Conservation (phyloP, 2,113 vertebrate species). For the Coregonus clupeaformis region DNA sequence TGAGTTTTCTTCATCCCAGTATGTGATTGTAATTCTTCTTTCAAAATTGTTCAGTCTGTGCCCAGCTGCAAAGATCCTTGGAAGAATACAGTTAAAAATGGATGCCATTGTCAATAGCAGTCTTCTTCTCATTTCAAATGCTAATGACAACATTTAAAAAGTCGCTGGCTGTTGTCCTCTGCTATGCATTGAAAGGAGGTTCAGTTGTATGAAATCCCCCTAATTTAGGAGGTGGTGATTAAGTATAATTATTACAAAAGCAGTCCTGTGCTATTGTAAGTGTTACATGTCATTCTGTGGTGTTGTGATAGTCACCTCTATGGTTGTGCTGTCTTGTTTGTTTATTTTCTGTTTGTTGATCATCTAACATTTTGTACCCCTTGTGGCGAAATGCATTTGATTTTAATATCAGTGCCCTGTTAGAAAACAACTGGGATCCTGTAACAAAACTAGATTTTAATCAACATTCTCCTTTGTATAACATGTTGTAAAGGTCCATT, state of each 20-base stretch:
- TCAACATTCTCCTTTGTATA: not conserved
- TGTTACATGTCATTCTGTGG: slow-evolving; percentile 4
- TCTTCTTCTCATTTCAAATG: slow-evolving; percentile 55
- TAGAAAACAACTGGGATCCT: not conserved
- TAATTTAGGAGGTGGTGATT: slow-evolving; percentile 63
- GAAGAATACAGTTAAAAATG: slow-evolving; percentile 69
- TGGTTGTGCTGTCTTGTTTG: not conserved
- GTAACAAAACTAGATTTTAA: not conserved
- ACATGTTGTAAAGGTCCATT: not conserved
- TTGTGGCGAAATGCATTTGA: not conserved
- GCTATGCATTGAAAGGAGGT: slow-evolving; percentile 61
- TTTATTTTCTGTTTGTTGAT: slow-evolving; percentile 6
- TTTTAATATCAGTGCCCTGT: not conserved
- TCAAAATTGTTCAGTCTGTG: slow-evolving; percentile 71
- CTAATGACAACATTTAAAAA: slow-evolving; percentile 61
- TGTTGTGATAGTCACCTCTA: not conserved
- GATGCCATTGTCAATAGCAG: slow-evolving; percentile 42
- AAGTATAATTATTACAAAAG: slow-evolving; percentile 49
- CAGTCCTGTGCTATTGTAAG: slow-evolving; percentile 45
- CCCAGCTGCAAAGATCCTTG: slow-evolving; percentile 59
- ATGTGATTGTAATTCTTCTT: slow-evolving; percentile 64
- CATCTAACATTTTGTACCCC: not conserved
- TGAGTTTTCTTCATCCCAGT: slow-evolving; percentile 23
- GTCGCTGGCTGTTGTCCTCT: slow-evolving; percentile 59
- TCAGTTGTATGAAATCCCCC: slow-evolving; percentile 60